phyloP scores from a whole-genome alignment of 2,888 invertebrate genomes.

The Lottia scabra region DNA sequence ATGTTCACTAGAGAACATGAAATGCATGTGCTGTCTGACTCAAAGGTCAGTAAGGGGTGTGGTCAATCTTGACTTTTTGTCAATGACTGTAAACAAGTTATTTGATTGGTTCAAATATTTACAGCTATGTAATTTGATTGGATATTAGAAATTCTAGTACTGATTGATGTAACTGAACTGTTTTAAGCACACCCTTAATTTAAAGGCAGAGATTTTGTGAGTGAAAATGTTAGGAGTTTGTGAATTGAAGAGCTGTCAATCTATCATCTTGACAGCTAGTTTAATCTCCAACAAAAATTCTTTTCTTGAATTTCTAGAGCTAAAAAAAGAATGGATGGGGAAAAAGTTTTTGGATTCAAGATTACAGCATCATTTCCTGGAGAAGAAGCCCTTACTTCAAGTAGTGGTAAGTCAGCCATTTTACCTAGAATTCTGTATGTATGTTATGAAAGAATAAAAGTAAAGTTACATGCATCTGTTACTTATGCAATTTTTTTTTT shows the following conservation, averaged over 20 bases:
- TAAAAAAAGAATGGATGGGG: constrained; percentile 85
- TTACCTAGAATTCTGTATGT: neutral
- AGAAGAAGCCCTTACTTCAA: neutral
- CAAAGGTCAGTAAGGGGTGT: no score
- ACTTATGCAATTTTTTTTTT: no score
- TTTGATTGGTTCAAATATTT: no score
- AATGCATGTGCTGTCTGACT: no score
- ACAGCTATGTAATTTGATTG: neutral
- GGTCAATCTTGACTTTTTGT: no score
- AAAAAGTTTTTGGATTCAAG: constrained; percentile 84
- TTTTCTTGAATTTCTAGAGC: constrained; percentile 74
- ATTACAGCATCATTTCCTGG: constrained; percentile 33
- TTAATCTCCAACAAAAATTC: constrained; percentile 11
- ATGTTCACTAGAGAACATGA: no score
- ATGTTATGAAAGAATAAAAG: no score
- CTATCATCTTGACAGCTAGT: neutral
- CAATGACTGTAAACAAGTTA: no score
- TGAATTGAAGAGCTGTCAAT: neutral
- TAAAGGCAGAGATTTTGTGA: neutral
- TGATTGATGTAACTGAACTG: neutral
- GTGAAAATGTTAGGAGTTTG: neutral
- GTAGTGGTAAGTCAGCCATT: constrained; percentile 2
- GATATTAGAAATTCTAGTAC: neutral
- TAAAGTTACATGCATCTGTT: no score
- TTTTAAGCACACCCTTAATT: neutral